Evolutionary conservation across 2,797 vertebrate species (phyloP).

Genomic region (Eospalax fontanierii): DNA sequence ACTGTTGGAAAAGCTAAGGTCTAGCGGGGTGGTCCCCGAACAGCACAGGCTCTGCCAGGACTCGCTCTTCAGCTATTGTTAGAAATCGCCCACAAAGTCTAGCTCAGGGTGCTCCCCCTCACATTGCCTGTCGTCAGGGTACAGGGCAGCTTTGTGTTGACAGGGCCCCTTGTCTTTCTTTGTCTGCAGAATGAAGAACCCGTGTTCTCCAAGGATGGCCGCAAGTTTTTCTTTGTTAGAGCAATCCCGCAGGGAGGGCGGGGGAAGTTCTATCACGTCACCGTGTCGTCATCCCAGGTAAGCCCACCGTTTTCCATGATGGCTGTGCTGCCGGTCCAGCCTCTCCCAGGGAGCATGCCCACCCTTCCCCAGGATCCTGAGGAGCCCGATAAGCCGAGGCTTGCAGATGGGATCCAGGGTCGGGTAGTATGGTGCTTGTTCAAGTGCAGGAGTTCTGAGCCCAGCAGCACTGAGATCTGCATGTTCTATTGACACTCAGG

Average conservation of each 20-base stretch:
- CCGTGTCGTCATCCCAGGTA: slow-evolving; percentile 96
- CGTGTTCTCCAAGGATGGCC: slow-evolving; percentile 95
- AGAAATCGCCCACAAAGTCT: background rate
- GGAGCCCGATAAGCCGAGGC: background rate
- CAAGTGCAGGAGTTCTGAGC: rapidly evolving
- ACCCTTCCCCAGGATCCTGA: rapidly evolving
- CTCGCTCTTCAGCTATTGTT: rapidly evolving
- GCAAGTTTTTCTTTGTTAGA: slow-evolving; percentile 97
- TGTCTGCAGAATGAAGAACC: slow-evolving; percentile 95
- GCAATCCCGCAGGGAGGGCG: slow-evolving; percentile 97
- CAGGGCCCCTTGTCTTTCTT: background rate
- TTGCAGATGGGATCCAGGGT: too few relatives aligned
- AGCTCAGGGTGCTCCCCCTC: rapidly evolving
- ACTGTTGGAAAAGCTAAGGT: background rate
- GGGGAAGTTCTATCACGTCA: slow-evolving; percentile 98
- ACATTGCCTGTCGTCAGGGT: rapidly evolving
- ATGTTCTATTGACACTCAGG: background rate
- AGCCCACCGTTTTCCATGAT: background rate
- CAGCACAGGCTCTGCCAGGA: background rate
- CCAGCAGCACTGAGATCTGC: rapidly evolving
- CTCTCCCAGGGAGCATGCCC: rapidly evolving
- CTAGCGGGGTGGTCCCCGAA: background rate
- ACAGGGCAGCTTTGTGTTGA: background rate
- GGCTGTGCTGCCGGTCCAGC: rapidly evolving
- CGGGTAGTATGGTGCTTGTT: rapidly evolving